Percentiles rank a stretch among this genome's conserved stretches.
These are phyloP conservation scores for Hippolais icterina DNA, from an alignment of 2,113 vertebrate species.

Conservation along the genomic window DNA sequence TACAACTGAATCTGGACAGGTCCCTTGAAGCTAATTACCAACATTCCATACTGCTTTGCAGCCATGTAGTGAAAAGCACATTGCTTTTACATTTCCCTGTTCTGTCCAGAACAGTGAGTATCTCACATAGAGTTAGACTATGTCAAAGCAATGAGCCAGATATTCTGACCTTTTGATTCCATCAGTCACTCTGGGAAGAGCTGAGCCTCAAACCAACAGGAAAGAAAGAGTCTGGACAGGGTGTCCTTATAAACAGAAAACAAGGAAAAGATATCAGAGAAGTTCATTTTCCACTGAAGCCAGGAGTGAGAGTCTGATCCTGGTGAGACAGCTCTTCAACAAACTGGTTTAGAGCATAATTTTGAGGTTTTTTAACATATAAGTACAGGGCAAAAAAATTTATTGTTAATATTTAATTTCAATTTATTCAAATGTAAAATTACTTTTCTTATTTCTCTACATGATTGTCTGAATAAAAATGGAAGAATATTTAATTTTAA, in stretches of 20 bases:
- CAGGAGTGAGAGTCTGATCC: neutral
- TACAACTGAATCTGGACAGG: neutral
- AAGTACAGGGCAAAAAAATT: neutral
- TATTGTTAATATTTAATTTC: neutral
- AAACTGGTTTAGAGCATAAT: neutral
- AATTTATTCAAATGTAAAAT: neutral
- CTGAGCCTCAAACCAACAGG: neutral
- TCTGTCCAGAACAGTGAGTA: neutral
- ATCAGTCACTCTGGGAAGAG: neutral
- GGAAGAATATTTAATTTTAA: neutral
- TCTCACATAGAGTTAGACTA: neutral
- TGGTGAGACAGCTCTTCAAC: neutral
- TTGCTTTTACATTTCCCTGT: neutral
- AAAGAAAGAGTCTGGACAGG: neutral
- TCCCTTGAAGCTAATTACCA: neutral
- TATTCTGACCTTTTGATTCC: neutral
- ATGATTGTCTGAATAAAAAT: neutral
- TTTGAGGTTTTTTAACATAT: neutral
- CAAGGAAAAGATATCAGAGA: neutral
- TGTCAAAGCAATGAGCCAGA: neutral
- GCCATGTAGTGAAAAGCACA: neutral
- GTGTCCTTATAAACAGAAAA: neutral
- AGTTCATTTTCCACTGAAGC: neutral
- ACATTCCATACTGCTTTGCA: neutral
- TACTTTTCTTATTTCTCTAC: neutral